phyloP scores from a whole-genome alignment of 2,888 invertebrate species.

The Drosophila incognita region DNA sequence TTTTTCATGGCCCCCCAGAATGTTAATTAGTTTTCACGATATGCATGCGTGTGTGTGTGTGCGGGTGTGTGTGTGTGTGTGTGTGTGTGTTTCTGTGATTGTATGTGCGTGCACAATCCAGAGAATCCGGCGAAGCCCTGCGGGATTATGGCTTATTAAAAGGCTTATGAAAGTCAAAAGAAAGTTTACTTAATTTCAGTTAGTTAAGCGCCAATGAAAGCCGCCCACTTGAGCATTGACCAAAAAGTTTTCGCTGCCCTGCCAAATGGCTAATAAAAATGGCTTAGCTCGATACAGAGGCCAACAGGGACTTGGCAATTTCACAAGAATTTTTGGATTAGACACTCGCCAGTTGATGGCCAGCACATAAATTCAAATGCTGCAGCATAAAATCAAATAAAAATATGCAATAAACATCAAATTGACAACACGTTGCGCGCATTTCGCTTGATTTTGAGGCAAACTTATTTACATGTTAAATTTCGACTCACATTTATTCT shows the following conservation, averaged over 20 bases:
- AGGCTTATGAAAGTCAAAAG: constrained; percentile 80
- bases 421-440: constrained; percentile 69
- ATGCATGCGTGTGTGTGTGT: constrained; percentile 37
- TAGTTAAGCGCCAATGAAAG: constrained; percentile 78
- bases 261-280: constrained; percentile 77
- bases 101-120: constrained; percentile 40
- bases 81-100: constrained; percentile 37
- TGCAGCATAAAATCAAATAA: constrained; percentile 73
- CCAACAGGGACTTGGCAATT: constrained; percentile 60
- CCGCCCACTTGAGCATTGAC: constrained; percentile 77
- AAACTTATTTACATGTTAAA: constrained; percentile 36
- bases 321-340: constrained; percentile 71
- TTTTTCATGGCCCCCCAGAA: constrained; percentile 60
- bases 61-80: constrained; percentile 1
- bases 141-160: constrained; percentile 80
- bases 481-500: constrained; percentile 9
- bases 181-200: constrained; percentile 80
- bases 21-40: constrained; percentile 78
- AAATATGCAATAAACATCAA: constrained; percentile 76
- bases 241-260: constrained; percentile 58
- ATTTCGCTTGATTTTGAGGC: constrained; percentile 16
- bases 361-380: constrained; percentile 72
- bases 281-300: constrained; percentile 39
- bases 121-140: constrained; percentile 64
- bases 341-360: constrained; percentile 67